A percentile compares a stretch with the other conserved stretches of the same genome.
phyloP scores from a whole-genome alignment of 2,888 invertebrate species.

The Spialia ferax region DNA sequence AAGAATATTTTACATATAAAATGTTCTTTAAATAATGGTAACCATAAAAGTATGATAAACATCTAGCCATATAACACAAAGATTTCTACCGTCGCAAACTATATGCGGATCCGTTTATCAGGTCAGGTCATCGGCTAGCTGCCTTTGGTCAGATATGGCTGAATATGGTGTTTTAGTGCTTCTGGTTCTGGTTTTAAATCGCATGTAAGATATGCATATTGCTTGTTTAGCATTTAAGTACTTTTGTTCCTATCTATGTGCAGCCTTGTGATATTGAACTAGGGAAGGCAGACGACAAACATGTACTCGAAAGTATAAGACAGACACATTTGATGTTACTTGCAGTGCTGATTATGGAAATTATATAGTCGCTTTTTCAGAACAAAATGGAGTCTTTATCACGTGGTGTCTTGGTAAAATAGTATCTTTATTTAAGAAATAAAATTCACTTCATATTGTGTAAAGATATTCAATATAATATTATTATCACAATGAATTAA shows the following conservation, averaged over 20 bases:
- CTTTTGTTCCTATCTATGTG: neutral
- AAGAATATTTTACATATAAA: neutral
- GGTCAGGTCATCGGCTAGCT: constrained; percentile 20
- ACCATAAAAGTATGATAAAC: constrained; percentile 21
- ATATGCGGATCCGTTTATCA: constrained; percentile 25
- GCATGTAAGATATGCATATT: constrained; percentile 10
- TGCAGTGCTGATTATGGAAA: no score
- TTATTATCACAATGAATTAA: no score
- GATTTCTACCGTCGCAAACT: constrained; percentile 19
- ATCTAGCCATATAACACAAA: constrained; percentile 16
- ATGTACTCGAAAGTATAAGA: no score
- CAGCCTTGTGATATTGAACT: neutral
- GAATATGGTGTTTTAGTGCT: constrained; percentile 34
- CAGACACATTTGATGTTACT: no score
- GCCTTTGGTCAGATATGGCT: constrained; percentile 16
- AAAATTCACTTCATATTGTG: no score
- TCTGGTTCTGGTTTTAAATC: constrained; percentile 31
- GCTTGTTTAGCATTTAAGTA: neutral
- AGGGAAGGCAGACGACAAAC: neutral
- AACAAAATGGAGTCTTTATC: no score
- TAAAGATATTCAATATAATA: no score
- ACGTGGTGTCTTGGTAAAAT: no score
- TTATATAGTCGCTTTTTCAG: no score
- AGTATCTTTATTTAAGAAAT: no score
- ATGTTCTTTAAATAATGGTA: constrained; percentile 6